A percentile compares a stretch with the other conserved stretches of the same genome.
These are phyloP conservation scores for Streptopelia turtur DNA, from an alignment of 2,797 vertebrate species.

Conservation along the genomic window DNA sequence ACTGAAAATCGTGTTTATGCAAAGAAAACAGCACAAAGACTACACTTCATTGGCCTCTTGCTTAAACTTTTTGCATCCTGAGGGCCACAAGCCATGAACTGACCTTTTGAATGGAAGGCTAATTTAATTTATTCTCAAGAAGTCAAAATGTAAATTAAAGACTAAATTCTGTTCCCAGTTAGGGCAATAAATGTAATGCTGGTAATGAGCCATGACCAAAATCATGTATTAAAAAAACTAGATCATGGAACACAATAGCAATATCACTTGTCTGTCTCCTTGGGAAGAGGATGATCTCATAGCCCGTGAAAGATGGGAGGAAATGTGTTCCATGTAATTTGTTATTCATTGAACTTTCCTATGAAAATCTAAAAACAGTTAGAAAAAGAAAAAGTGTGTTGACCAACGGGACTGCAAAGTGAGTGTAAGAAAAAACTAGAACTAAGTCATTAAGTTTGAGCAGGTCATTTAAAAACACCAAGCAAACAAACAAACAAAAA, in stretches of 20 bases:
- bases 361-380: background rate
- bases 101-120: background rate
- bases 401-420: background rate
- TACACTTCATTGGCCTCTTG: background rate
- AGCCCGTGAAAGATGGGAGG: rapidly evolving
- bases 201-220: background rate
- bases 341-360: background rate
- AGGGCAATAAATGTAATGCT: background rate
- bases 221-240: background rate
- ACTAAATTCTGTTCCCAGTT: background rate
- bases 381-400: background rate
- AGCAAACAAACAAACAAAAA: no score
- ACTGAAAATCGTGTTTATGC: background rate
- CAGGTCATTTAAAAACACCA: background rate
- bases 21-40: background rate
- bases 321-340: background rate
- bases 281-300: background rate
- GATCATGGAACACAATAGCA: background rate
- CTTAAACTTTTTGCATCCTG: background rate
- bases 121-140: constrained; percentile 7
- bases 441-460: background rate
- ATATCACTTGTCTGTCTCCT: background rate
- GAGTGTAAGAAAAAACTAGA: background rate
- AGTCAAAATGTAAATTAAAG: constrained; percentile 11
- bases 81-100: background rate